Evolutionary conservation across 1,140 invertebrate species (phyloP).

Genomic region (Portunus trituberculatus): DNA sequence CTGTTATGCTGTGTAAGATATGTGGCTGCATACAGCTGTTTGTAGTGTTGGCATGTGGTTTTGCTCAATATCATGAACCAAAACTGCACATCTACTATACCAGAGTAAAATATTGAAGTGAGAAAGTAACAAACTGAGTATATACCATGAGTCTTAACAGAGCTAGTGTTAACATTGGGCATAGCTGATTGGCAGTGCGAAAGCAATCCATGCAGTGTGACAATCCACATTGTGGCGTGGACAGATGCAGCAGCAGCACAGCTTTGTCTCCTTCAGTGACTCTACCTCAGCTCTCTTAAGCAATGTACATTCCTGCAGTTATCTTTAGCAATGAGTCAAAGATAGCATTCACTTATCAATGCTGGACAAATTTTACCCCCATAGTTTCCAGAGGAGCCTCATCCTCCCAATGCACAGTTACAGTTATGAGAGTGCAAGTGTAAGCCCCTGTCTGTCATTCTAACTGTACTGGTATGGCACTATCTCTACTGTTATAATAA

Average conservation of each 20-base stretch:
- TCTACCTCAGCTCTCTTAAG: background rate
- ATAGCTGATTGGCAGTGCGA: slow-evolving; percentile 36
- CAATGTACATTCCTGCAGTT: background rate
- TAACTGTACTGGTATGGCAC: background rate
- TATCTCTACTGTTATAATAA: slow-evolving; percentile 40
- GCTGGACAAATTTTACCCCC: background rate
- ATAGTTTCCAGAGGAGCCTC: background rate
- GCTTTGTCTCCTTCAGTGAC: background rate
- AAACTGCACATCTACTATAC: background rate
- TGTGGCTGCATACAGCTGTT: too few species aligned
- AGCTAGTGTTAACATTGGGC: background rate
- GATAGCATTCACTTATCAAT: background rate
- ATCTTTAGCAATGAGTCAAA: background rate
- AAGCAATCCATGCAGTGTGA: slow-evolving; percentile 27
- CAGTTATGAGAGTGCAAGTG: background rate
- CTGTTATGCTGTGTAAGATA: too few species aligned
- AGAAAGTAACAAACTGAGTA: background rate
- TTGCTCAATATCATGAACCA: background rate
- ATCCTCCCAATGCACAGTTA: background rate
- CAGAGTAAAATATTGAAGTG: background rate
- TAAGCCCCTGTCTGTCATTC: background rate
- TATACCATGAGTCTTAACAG: background rate
- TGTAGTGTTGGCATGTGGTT: background rate
- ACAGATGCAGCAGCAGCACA: background rate
- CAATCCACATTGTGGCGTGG: background rate